A percentile compares a stretch with the other conserved stretches of the same genome.
These are phyloP conservation scores for Bugulina stolonifera DNA, from an alignment of 2,888 invertebrate species.

Conservation along the genomic window DNA sequence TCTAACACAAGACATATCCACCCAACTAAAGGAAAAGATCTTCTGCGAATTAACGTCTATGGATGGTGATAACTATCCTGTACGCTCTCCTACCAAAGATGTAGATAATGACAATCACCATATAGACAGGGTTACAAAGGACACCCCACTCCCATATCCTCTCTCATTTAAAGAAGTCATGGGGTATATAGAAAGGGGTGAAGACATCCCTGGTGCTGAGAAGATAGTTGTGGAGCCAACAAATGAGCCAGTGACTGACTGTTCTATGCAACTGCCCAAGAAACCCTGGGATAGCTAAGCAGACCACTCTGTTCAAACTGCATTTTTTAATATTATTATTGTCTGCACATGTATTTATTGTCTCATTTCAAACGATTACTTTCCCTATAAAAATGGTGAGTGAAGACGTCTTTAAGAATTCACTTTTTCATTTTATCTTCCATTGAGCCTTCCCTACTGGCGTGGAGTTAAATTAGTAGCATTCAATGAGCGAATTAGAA, in stretches of 20 bases:
- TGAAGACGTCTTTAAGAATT: too few relatives aligned
- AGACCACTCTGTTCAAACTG: too few relatives aligned
- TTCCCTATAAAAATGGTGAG: too few relatives aligned
- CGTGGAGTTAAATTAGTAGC: too few relatives aligned
- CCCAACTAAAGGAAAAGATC: not conserved
- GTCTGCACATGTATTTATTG: too few relatives aligned
- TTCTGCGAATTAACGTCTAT: not conserved
- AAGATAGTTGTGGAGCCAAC: slow-evolving; percentile 14
- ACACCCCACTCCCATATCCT: not conserved
- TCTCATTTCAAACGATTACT: too few relatives aligned
- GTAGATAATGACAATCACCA: not conserved
- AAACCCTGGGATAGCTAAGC: slow-evolving; percentile 23
- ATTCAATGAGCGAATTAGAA: too few relatives aligned
- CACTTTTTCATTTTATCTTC: too few relatives aligned
- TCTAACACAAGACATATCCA: not conserved
- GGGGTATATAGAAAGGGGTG: slow-evolving; percentile 2
- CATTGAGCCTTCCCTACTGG: too few relatives aligned
- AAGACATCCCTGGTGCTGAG: slow-evolving; percentile 3
- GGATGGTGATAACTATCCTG: not conserved
- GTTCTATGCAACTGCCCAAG: not conserved
- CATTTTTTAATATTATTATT: too few relatives aligned
- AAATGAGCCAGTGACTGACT: not conserved
- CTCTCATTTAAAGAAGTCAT: slow-evolving; percentile 3
- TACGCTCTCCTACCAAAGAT: not conserved
- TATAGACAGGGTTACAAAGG: too few relatives aligned